A percentile compares a stretch with the other conserved stretches of the same genome.
Evolutionary conservation across 1,140 invertebrate genomes (phyloP).

Genomic region (Aphis gossypii): DNA sequence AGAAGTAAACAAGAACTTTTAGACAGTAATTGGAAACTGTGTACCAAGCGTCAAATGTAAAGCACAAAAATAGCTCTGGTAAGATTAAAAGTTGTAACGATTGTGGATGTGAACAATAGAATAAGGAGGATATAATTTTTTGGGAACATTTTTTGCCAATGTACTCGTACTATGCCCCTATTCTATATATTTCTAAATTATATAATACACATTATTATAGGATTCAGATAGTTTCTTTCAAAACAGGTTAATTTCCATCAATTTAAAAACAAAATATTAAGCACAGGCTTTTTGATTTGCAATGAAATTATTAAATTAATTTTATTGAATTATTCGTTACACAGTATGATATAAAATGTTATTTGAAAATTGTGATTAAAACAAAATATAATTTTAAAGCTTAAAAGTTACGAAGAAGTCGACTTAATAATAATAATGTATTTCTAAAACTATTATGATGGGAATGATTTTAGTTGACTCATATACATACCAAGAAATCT

Average conservation of each 20-base stretch:
- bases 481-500: background rate
- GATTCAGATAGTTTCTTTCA: background rate
- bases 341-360: background rate
- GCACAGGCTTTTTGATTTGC: background rate
- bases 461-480: background rate
- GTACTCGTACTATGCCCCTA: background rate
- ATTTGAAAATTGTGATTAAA: too few relatives aligned
- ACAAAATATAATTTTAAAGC: background rate
- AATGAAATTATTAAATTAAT: background rate
- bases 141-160: background rate
- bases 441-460: background rate
- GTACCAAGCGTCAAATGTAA: background rate
- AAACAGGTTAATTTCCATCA: background rate
- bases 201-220: background rate
- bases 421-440: background rate
- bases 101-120: background rate
- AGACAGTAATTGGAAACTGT: constrained; percentile 21
- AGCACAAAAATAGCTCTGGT: background rate
- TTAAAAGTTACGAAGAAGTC: background rate
- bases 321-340: background rate
- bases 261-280: background rate
- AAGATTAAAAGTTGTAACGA: background rate
- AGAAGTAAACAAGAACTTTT: constrained; percentile 25
- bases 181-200: background rate
- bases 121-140: background rate